Base-by-base conservation (phyloP, 2,888 invertebrate genomes). In the Acholoe squamosa region DNA sequence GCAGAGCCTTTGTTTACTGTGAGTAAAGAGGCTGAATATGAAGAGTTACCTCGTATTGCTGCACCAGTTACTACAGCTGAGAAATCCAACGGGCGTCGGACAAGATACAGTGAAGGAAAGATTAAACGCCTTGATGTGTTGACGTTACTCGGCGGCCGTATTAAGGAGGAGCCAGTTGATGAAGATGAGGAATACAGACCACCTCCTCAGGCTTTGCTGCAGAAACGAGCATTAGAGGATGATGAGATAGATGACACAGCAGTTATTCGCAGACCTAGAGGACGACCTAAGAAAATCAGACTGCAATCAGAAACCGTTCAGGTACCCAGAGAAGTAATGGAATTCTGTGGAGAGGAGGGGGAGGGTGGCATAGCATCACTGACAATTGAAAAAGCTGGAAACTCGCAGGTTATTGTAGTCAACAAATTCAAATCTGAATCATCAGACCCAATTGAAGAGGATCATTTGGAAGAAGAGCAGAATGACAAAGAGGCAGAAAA, bases 91-190 rank as follows among this genome's bases (percentile, higher is more conserved):
- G 86, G 86, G 12, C 52, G 86, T 3, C 25, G 86, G 0, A 89
- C 89, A 61, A 61, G 89, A 10, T 67, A 67, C 43, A 89, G 67
- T 31, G 28, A 31, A 0, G 89, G 89, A 0, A 89, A 61, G 33
- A 89, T 89, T 14, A 89, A 89, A 34, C 61, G 89, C 1, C 33
- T 67, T 0, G 71, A 67, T 25, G 89, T 89, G 16, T 67, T 89
- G 33, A 89, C 67, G 31, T n/a, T 89, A 43, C 89, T 89, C 67
- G 89, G 89, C 0, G 61, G 67, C 22, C 52, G 86, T 0, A 54
- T 86, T 28, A 86, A 86, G 86, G 86, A 86, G 31, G 86, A 86
- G 33, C 86, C 86, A 14, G 19, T 86, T 14, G 86, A 86, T 25
- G 86, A 86, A 7, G 86, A 86, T 28, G 84, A 84, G 5, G 86